Evolutionary conservation across 2,797 vertebrate species (phyloP).

Genomic region (Diceros bicornis): DNA sequence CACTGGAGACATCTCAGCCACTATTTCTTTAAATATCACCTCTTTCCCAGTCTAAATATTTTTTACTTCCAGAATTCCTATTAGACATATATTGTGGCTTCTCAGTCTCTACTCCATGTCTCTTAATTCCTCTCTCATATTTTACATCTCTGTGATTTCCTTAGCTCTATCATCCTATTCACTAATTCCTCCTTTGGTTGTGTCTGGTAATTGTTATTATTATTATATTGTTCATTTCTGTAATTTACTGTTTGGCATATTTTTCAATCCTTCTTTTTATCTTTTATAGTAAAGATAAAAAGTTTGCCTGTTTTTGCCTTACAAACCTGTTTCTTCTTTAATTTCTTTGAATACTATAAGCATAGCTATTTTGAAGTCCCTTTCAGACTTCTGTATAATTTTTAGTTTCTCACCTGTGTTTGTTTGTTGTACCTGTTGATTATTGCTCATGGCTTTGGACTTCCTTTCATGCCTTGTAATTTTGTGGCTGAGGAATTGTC

Average conservation of each 20-base stretch:
- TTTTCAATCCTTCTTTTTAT: not conserved
- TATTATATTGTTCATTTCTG: not conserved
- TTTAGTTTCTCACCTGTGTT: not conserved
- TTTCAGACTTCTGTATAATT: not conserved
- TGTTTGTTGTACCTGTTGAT: not conserved
- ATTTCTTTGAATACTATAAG: not conserved
- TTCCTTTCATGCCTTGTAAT: not conserved
- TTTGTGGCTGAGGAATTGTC: not conserved
- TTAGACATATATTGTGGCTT: not conserved
- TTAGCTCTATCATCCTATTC: not conserved
- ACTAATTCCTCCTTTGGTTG: not conserved
- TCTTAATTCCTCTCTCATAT: not conserved
- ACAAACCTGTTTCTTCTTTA: not conserved
- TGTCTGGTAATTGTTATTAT: not conserved
- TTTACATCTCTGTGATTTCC: not conserved
- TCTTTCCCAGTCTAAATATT: not conserved
- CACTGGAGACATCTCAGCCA: not conserved
- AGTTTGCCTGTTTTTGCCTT: slow-evolving; percentile 1
- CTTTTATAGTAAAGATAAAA: slow-evolving; percentile 1
- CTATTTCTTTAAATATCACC: not conserved
- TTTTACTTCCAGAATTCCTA: not conserved
- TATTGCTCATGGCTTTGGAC: not conserved
- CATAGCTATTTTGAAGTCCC: not conserved
- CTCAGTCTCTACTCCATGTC: not conserved
- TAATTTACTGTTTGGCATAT: not conserved